These are phyloP conservation scores for Minunthozetes semirufus DNA, from an alignment of 2,888 invertebrate genomes.

Conservation along the genomic window DNA sequence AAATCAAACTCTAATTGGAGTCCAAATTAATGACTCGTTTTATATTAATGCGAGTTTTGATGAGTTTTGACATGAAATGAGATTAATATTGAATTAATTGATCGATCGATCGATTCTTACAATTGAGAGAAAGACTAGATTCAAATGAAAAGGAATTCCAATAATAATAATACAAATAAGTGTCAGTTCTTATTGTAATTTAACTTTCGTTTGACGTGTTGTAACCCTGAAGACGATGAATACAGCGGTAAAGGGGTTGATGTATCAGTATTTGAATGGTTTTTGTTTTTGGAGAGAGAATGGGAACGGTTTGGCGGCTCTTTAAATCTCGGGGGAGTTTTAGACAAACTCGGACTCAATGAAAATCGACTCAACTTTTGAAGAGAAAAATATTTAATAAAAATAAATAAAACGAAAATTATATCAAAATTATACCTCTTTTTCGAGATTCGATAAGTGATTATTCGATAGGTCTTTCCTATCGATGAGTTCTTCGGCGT, in stretches of 20 bases:
- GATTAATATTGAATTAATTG: no score
- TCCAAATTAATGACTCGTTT: background rate
- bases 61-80: no score
- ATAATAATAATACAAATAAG: background rate
- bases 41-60: no score
- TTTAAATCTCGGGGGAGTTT: constrained; percentile 2
- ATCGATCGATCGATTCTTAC: no score
- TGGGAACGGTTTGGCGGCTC: background rate
- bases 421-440: background rate
- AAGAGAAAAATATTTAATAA: background rate
- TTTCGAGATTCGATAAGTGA: background rate
- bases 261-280: background rate
- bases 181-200: background rate
- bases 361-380: constrained; percentile 7
- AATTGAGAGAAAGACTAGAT: background rate
- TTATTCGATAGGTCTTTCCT: background rate
- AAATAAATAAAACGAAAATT: background rate
- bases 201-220: background rate
- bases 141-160: background rate
- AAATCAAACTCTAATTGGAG: background rate
- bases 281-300: background rate
- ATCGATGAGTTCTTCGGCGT: constrained; percentile 29
- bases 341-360: background rate
- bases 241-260: background rate
- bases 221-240: background rate